Conservation (phyloP, 2,888 invertebrate species). For the Thyatira batis region DNA sequence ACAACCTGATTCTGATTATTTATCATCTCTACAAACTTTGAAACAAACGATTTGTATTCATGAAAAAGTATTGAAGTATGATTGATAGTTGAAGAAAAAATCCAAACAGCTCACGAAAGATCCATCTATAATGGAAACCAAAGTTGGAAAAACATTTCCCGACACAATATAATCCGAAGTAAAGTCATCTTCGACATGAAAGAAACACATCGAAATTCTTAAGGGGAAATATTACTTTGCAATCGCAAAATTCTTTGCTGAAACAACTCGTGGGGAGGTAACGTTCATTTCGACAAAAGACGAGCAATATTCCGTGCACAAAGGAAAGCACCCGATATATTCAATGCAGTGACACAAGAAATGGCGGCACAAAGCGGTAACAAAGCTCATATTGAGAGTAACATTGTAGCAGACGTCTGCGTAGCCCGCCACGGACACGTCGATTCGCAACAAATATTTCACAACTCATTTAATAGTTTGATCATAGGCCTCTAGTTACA, state of each 20-base stretch:
- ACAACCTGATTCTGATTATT: not conserved
- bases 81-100: constrained; percentile 34
- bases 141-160: constrained; percentile 62
- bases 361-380: constrained; percentile 77
- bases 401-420: constrained; percentile 41
- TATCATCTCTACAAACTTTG: not conserved
- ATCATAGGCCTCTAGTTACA: not conserved
- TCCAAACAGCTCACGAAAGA: constrained; percentile 38
- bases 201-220: constrained; percentile 81
- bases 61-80: constrained; percentile 26
- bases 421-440: constrained; percentile 25
- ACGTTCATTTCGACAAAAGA: constrained; percentile 81
- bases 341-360: constrained; percentile 82
- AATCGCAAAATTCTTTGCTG: constrained; percentile 79
- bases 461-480: constrained; percentile 14
- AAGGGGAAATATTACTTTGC: constrained; percentile 81
- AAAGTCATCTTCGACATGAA: constrained; percentile 78
- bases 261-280: constrained; percentile 80
- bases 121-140: constrained; percentile 53
- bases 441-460: constrained; percentile 20
- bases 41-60: constrained; percentile 8
- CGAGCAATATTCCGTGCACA: constrained; percentile 81
- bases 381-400: constrained; percentile 80
- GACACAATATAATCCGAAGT: constrained; percentile 73
- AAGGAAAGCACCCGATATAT: constrained; percentile 81